Base-by-base conservation (phyloP, 2,113 vertebrate species). In the Menura novaehollandiae region DNA sequence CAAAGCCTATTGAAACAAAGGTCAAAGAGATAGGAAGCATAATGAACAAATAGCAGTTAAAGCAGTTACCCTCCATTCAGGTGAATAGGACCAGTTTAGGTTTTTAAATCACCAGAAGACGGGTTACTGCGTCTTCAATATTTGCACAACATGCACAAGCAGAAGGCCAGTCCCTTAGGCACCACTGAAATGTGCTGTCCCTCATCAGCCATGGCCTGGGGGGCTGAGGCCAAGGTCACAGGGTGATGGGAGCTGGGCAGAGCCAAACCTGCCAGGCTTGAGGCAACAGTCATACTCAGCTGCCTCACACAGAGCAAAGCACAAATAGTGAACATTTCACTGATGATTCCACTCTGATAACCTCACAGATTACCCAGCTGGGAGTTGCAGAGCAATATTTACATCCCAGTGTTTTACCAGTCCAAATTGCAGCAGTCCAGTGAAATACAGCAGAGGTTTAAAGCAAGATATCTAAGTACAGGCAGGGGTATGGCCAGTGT, bases 401-500 rank as follows among this genome's bases (percentile, higher is more conserved):
- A 10, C 7, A 0, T 4, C 30, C 8, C 62, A n/a, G 39, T 35
- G 19, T 41, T 71, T 22, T 10, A 43, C 11, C 60, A 47, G 66
- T 9, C 28, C 52, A 37, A 32, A 35, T 55, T 23, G 51, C 49
- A 51, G 41, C 46, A 67, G 52, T 15, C 22, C n/a, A 35, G 49
- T 37, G 67, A 64, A 64, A 35, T 6, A 37, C 15, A 81, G 35
- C 14, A 33, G 59, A 7, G 35, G 37, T 68, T 77, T 60, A 55
- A 85, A 49, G 64, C 49, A 24, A 64, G 41, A 11, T 46, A 30
- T 7, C 26, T 13, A 46, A 78, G 24, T 4, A 11, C 14, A 51
- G 46, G 30, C 33, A 46, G 0, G 0, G 6, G 12, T 35, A 60
- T 32, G 47, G 41, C 35, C 41, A 3, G 18, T 1, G 13, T 10